These are phyloP conservation scores for Dicerorhinus sumatrensis DNA, from an alignment of 2,113 vertebrate genomes.

Conservation along the genomic window DNA sequence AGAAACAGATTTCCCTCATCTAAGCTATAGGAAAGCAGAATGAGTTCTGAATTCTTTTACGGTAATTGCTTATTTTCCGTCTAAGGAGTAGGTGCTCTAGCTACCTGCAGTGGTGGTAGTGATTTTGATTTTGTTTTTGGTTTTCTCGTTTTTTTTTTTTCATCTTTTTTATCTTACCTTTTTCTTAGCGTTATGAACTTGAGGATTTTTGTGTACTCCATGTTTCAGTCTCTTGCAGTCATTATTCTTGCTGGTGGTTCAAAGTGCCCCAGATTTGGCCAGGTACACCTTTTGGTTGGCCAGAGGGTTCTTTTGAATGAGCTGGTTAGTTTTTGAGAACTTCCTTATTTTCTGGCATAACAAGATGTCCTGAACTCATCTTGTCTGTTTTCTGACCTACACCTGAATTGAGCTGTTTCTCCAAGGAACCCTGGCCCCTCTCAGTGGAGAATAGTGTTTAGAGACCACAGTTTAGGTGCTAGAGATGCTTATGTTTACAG, in stretches of 20 bases:
- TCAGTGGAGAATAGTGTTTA: background rate
- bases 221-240: background rate
- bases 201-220: background rate
- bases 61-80: background rate
- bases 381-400: background rate
- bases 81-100: background rate
- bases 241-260: background rate
- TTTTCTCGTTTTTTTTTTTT: too few relatives aligned
- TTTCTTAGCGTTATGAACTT: fast-evolving
- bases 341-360: background rate
- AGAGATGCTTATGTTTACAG: too few relatives aligned
- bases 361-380: background rate
- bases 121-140: background rate
- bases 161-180: background rate
- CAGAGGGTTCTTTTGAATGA: background rate
- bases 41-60: too few relatives aligned
- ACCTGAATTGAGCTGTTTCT: background rate
- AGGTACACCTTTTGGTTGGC: background rate
- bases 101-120: background rate
- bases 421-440: background rate
- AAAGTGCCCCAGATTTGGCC: fast-evolving
- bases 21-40: background rate
- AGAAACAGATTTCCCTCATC: background rate
- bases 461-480: background rate
- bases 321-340: background rate